Conservation (phyloP, 2,797 vertebrate species). For the Mastacembelus armatus region DNA sequence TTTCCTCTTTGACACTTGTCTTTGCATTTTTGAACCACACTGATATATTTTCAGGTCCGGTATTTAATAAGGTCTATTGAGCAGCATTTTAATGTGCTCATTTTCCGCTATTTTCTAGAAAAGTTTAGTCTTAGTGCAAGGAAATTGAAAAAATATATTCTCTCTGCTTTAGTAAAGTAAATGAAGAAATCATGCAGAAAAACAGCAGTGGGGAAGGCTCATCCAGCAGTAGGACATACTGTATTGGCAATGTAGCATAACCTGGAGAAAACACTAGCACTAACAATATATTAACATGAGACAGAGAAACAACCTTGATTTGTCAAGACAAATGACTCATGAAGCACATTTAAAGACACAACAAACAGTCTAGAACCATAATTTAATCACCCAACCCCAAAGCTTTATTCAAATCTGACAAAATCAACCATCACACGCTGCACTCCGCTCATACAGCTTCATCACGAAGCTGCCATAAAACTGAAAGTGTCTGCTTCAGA, state of each 20-base stretch:
- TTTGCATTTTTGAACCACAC: no score
- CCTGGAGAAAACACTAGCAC: background rate
- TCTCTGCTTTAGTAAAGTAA: background rate
- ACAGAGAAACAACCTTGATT: background rate
- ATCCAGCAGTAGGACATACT: no score
- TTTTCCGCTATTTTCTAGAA: no score
- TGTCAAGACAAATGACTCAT: no score
- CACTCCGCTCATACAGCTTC: background rate
- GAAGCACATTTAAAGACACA: constrained; percentile 4
- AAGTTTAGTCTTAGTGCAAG: no score
- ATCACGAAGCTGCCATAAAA: constrained; percentile 11
- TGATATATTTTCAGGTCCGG: no score
- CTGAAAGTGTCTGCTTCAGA: background rate
- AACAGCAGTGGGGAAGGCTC: background rate
- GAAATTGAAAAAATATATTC: no score
- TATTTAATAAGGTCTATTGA: no score
- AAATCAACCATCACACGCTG: no score
- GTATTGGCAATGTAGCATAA: no score
- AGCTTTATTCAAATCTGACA: background rate
- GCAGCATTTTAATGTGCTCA: no score
- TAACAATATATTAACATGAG: background rate
- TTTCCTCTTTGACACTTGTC: background rate
- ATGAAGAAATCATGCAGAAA: background rate
- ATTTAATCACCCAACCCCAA: background rate
- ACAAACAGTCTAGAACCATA: background rate